A percentile compares a stretch with the other conserved stretches of the same genome.
Evolutionary conservation across 2,888 invertebrate genomes (phyloP).

Genomic region (Drosophila sordidapex): DNA sequence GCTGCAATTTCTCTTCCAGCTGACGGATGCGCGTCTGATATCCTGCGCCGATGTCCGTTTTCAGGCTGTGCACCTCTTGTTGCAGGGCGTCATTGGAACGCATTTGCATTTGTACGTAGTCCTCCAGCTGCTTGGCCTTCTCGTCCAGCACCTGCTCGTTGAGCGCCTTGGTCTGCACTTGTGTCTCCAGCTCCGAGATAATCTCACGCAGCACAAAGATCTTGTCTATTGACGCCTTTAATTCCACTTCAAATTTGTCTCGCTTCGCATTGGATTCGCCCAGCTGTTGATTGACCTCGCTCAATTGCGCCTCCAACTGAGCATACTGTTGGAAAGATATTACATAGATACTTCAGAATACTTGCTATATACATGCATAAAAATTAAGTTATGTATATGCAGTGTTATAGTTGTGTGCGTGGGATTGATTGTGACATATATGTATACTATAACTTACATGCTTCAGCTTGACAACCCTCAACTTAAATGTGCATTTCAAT

Average conservation of each 20-base stretch:
- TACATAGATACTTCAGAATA: background rate
- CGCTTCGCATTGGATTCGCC: constrained; percentile 87
- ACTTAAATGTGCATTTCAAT: constrained; percentile 57
- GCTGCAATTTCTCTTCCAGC: constrained; percentile 86
- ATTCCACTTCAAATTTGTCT: constrained; percentile 89
- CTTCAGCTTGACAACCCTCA: constrained; percentile 52
- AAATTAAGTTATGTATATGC: background rate
- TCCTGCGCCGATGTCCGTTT: constrained; percentile 81
- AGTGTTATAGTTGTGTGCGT: constrained; percentile 5
- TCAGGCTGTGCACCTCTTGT: constrained; percentile 82
- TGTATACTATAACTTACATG: constrained; percentile 60
- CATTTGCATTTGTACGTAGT: constrained; percentile 80
- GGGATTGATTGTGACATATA: constrained; percentile 11
- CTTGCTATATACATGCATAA: background rate
- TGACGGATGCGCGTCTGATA: constrained; percentile 81
- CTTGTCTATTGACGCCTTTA: constrained; percentile 91
- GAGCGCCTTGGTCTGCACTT: constrained; percentile 89
- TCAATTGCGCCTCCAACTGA: constrained; percentile 90
- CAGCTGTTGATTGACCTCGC: constrained; percentile 88
- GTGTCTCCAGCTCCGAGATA: constrained; percentile 90
- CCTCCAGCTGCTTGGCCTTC: constrained; percentile 84
- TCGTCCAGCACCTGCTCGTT: constrained; percentile 88
- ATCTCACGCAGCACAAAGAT: constrained; percentile 91
- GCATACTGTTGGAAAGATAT: constrained; percentile 87
- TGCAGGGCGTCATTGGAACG: constrained; percentile 82